A percentile compares a stretch with the other conserved stretches of the same genome.
phyloP scores from a whole-genome alignment of 2,888 invertebrate species.

The Dusona sp. region DNA sequence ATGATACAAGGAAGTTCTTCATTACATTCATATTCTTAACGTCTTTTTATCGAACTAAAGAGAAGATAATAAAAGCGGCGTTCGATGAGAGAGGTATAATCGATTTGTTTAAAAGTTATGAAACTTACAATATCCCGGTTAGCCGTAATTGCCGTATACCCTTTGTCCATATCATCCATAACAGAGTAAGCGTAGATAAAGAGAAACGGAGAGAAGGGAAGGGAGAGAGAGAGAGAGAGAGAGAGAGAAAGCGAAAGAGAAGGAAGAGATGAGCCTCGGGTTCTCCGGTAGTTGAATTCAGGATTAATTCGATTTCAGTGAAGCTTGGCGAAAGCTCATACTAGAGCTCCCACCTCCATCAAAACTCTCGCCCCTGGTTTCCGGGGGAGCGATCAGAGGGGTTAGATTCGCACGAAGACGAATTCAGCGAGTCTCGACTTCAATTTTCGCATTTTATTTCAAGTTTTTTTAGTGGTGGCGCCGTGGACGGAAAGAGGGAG shows the following conservation, averaged over 20 bases:
- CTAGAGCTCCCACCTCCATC: neutral
- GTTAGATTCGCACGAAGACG: conserved; percentile 13
- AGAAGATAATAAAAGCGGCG: neutral
- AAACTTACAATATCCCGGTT: neutral
- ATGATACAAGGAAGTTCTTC: neutral
- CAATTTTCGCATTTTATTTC: conserved; percentile 62
- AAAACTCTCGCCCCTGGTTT: conserved; percentile 21
- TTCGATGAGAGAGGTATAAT: conserved; percentile 3
- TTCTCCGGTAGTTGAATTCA: conserved; percentile 64
- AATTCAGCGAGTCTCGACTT: conserved; percentile 37
- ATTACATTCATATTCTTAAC: neutral
- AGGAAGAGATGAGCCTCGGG: conserved; percentile 36
- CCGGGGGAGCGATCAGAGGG: conserved; percentile 11
- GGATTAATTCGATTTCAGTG: conserved; percentile 62
- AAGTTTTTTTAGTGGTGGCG: neutral
- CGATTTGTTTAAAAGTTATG: conserved; percentile 18
- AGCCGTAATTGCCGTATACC: conserved; percentile 12
- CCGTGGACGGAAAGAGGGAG: neutral
- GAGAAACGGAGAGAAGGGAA: conserved; percentile 1
- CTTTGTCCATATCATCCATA: conserved; percentile 1
- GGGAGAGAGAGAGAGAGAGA: conserved; percentile 8
- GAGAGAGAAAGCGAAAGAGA: neutral
- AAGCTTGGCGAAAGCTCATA: conserved; percentile 40
- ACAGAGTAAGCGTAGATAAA: conserved; percentile 12
- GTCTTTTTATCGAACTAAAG: neutral